phyloP scores from a whole-genome alignment of 92 coral and sea anemone genomes.

The Montipora capitata region DNA sequence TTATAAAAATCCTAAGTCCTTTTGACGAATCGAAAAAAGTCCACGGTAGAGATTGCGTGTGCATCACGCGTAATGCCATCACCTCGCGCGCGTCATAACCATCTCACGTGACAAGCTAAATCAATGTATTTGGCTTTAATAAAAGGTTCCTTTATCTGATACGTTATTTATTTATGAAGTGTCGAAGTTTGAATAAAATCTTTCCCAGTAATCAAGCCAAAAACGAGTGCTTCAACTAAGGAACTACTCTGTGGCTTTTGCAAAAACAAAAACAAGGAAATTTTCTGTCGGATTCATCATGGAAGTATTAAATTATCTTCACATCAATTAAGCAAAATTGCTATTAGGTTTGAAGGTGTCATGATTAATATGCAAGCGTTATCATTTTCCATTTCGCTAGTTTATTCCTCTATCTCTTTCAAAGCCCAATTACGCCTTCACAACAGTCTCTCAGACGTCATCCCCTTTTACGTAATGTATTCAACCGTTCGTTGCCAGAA shows the following conservation, averaged over 20 bases:
- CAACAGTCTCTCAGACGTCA: not conserved
- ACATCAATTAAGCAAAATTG: not conserved
- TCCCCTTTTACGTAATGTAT: no score
- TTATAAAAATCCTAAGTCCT: not conserved
- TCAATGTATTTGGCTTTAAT: not conserved
- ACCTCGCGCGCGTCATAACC: constrained; percentile 15
- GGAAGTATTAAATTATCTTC: not conserved
- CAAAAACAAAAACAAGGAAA: not conserved
- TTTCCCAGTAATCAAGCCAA: not conserved
- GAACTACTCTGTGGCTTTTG: not conserved
- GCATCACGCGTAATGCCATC: not conserved
- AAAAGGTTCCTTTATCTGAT: not conserved
- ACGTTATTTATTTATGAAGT: constrained; percentile 21
- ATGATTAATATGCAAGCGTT: not conserved
- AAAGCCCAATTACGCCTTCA: not conserved
- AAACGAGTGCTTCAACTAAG: not conserved
- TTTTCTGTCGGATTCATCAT: not conserved
- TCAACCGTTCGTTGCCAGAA: no score
- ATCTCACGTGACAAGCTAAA: constrained; percentile 18
- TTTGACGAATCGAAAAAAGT: not conserved
- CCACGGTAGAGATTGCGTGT: not conserved
- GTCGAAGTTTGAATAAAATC: not conserved
- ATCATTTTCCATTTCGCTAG: not conserved
- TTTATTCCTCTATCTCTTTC: not conserved
- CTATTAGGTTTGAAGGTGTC: no score